phyloP scores from a whole-genome alignment of 2,888 invertebrate species.

The Drosophila dives region DNA sequence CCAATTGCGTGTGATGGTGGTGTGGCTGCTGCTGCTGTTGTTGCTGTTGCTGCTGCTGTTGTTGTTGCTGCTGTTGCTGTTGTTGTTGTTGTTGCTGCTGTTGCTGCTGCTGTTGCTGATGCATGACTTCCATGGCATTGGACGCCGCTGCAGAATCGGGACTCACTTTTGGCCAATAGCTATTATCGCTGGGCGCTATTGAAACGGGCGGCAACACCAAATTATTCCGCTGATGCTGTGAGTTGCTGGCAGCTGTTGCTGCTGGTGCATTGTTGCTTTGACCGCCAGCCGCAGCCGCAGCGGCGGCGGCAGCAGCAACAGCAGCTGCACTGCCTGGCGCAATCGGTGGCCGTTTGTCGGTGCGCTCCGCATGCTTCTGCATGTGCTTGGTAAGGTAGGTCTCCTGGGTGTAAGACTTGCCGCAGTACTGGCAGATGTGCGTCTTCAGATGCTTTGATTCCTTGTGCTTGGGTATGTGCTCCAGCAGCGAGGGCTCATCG shows the following conservation, averaged over 20 bases:
- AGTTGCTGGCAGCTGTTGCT: slow-evolving; percentile 38
- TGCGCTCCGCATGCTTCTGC: slow-evolving; percentile 98
- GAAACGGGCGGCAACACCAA: slow-evolving; percentile 81
- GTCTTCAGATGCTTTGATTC: slow-evolving; percentile 99
- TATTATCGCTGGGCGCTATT: slow-evolving; percentile 84
- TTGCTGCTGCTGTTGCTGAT: slow-evolving; percentile 87
- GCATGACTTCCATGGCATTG: slow-evolving; percentile 87
- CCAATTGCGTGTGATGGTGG: slow-evolving; percentile 87
- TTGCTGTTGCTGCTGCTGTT: slow-evolving; percentile 68
- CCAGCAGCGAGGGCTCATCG: slow-evolving; percentile 97
- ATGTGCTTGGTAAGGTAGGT: slow-evolving; percentile 99
- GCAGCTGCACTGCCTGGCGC: slow-evolving; percentile 86
- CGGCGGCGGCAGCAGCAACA: slow-evolving; percentile 69
- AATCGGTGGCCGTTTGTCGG: slow-evolving; percentile 95
- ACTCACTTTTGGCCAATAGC: slow-evolving; percentile 95
- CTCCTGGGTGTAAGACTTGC: slow-evolving; percentile 99
- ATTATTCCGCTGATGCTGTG: slow-evolving; percentile 78
- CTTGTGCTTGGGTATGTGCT: slow-evolving; percentile 99
- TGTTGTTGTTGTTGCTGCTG: slow-evolving; percentile 87
- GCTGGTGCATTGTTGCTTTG: slow-evolving; percentile 26
- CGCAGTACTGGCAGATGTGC: slow-evolving; percentile 99
- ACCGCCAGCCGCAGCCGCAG: slow-evolving; percentile 39
- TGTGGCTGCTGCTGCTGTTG: slow-evolving; percentile 84
- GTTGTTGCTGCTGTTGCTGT: slow-evolving; percentile 85
- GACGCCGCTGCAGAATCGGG: slow-evolving; percentile 89